A percentile compares a stretch with the other conserved stretches of the same genome.
Evolutionary conservation across 2,888 invertebrate genomes (phyloP).

Genomic region (Itoplectis maculator): DNA sequence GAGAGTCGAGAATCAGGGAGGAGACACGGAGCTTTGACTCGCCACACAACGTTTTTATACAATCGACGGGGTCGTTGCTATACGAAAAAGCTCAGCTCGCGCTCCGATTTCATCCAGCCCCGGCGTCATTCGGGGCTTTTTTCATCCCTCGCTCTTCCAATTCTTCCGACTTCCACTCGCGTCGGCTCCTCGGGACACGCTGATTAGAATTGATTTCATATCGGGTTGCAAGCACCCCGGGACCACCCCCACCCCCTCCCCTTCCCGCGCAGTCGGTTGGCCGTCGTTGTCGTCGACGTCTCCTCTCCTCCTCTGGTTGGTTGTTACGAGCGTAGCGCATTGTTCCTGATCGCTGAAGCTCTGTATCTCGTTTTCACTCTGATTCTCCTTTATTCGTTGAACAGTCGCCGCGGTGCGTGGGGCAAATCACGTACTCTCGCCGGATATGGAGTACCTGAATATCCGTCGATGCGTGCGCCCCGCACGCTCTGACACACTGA

Average conservation of each 20-base stretch:
- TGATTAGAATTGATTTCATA: conserved; percentile 53
- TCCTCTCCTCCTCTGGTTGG: background rate
- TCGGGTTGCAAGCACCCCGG: conserved; percentile 27
- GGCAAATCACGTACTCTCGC: conserved; percentile 12
- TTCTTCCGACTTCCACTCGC: background rate
- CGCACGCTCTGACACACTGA: conserved; percentile 3
- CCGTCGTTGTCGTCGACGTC: background rate
- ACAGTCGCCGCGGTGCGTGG: background rate
- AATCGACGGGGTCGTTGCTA: conserved; percentile 18
- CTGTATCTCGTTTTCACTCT: conserved; percentile 27
- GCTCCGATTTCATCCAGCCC: conserved; percentile 12
- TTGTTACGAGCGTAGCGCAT: background rate
- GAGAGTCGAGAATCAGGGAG: conserved; percentile 13
- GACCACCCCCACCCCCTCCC: background rate
- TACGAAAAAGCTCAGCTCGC: conserved; percentile 27
- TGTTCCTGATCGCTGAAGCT: conserved; percentile 39
- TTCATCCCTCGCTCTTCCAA: background rate
- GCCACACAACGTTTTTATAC: conserved; percentile 25
- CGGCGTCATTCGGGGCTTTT: background rate
- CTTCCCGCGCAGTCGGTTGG: too few relatives aligned
- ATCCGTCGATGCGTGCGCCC: conserved; percentile 23
- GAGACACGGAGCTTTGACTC: conserved; percentile 40
- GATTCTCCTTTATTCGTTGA: conserved; percentile 11
- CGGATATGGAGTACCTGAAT: background rate
- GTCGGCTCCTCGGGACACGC: conserved; percentile 16